These are phyloP conservation scores for Todiramphus chloris DNA, from an alignment of 2,113 vertebrate species.

Conservation along the genomic window DNA sequence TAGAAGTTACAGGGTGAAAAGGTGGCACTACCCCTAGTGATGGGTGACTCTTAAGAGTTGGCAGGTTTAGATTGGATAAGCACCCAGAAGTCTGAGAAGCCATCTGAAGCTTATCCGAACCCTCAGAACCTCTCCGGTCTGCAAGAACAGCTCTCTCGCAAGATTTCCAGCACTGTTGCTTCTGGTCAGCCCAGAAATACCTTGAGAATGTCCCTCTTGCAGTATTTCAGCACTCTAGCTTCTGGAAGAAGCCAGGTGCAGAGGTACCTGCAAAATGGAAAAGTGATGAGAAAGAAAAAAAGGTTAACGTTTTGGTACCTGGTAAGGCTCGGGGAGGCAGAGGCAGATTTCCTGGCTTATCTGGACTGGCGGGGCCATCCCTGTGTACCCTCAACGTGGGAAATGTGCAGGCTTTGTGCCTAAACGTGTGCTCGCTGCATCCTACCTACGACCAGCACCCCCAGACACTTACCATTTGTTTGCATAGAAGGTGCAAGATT, in stretches of 20 bases:
- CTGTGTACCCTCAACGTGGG: background rate
- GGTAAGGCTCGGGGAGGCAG: background rate
- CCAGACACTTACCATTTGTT: conserved; percentile 91
- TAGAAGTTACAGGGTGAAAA: background rate
- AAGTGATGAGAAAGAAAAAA: conserved; percentile 21
- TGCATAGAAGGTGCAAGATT: conserved; percentile 99
- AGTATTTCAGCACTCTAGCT: conserved; percentile 47
- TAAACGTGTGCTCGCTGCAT: background rate
- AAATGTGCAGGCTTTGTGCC: background rate
- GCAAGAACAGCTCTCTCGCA: conserved; percentile 36
- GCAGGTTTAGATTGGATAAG: conserved; percentile 40
- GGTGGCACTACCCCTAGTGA: conserved; percentile 15
- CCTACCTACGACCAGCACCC: fast-evolving
- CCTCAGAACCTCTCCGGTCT: conserved; percentile 7
- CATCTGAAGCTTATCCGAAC: conserved; percentile 10
- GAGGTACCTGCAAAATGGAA: conserved; percentile 64
- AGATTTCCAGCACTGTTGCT: conserved; percentile 28
- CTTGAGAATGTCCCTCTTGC: conserved; percentile 5
- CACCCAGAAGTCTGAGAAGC: conserved; percentile 9
- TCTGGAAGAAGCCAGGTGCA: conserved; percentile 65
- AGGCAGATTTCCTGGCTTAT: background rate
- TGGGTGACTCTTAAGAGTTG: background rate
- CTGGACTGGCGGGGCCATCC: background rate
- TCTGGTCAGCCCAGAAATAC: conserved; percentile 47
- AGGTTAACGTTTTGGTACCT: conserved; percentile 1